Evolutionary conservation across 2,113 vertebrate species (phyloP), one percentile per base, ranked within the genome.

Genomic region (Atrichornis clamosus): DNA sequence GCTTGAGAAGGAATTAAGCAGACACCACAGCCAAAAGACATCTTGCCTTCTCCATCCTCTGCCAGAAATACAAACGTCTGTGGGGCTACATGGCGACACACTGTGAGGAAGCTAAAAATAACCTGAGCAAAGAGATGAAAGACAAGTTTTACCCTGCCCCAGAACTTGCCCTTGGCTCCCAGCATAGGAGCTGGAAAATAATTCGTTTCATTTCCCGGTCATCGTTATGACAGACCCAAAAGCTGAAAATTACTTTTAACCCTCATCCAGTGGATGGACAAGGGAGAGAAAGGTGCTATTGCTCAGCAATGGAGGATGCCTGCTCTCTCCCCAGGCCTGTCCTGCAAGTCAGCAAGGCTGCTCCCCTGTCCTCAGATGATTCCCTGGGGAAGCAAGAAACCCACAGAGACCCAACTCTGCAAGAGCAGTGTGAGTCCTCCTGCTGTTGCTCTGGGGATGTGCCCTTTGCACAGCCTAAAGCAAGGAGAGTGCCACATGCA

Each of bases 21-120:
- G 32, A 16, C 19, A 27, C 30, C 46, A 80, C 15, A 37, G 30
- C 11, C 47, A 84, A 35, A 75, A 82, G 22, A 23, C 0, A 1
- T 13, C 46, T 37, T 80, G 68, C 17, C 13, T 72, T 63, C n/a
- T 69, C 35, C 28, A 7, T 49, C 49, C 37, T 74, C 44, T 80
- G 49, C 41, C 62, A 75, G 41, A 33, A 74, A 15, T 37, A 75
- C 47, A 50, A 42, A 52, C 8, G 9, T 50, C 49, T 50, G 27
- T 30, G 30, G 10, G 33, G 17, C 20, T 41, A 77, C 35, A 33
- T 4, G 44, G n/a, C 20, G 47, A 22, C 23, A 41, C 37, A 58
- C 4, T 4, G 1, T 2, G 10, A 3, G 9, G 3, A 60, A 76
- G 11, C 6, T 62, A 49, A 42, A 81, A 91, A 52, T 0, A 30